Evolutionary conservation across 2,113 vertebrate species (phyloP).

Genomic region (Muntiacus muntjak): DNA sequence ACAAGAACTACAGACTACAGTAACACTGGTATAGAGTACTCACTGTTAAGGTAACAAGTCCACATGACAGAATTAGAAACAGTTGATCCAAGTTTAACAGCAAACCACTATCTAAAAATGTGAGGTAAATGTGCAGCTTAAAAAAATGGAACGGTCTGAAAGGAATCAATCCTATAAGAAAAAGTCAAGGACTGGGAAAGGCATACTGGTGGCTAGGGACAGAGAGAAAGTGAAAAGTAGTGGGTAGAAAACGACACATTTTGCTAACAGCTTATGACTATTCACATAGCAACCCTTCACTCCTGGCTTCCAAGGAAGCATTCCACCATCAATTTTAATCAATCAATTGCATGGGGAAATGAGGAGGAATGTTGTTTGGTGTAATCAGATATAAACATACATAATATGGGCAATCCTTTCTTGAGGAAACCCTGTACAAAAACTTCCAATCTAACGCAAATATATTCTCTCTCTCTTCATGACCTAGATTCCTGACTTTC

Average conservation of each 20-base stretch:
- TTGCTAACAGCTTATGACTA: neutral
- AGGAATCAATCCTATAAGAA: neutral
- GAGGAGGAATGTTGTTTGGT: neutral
- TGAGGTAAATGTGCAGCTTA: neutral
- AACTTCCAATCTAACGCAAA: neutral
- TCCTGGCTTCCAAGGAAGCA: neutral
- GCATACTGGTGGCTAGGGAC: neutral
- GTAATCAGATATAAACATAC: neutral
- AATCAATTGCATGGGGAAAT: neutral
- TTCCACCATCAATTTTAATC: neutral
- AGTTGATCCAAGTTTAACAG: neutral
- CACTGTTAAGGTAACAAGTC: neutral
- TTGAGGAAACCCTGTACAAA: neutral
- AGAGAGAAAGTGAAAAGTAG: neutral
- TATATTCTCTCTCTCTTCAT: neutral
- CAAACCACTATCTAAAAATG: neutral
- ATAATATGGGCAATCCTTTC: neutral
- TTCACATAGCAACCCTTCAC: neutral
- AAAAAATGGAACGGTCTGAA: neutral
- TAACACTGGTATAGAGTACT: neutral
- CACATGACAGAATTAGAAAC: neutral
- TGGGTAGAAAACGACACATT: neutral
- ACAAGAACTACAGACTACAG: neutral
- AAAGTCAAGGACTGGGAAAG: neutral
- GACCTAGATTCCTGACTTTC: neutral